Base-by-base conservation (phyloP, 2,888 invertebrate genomes). In the Vanessa cardui region DNA sequence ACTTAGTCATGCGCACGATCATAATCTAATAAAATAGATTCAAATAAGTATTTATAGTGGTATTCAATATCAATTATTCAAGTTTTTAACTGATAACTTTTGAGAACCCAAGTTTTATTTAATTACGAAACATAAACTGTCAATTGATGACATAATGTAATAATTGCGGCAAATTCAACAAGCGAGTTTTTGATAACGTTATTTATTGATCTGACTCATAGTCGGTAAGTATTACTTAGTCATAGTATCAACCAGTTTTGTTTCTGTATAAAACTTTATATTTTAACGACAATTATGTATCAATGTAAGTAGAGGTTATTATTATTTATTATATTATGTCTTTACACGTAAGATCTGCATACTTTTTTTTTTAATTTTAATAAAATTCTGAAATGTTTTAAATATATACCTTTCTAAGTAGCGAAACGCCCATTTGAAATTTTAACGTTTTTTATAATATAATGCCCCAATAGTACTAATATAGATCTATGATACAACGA, bases 141-240 rank as follows among this genome's bases (percentile, higher is more conserved):
- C 45, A 49, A 18, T 68, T 6, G 21, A 39, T 59, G 63, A 59
- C 63, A 58, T 46, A 45, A 33, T 31, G 20, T 18, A 15, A 54
- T 47, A 65, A 66, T 56, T 67, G 69, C 67, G 66, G 72, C 52
- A 72, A 72, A 62, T 69, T 68, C 47, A 69, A 62, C 59, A 49
- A 64, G 50, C 62, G 50, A 60, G 39, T 61, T 45, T 21, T 6
- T 46, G 63, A 67, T 59, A 46, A 62, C 66, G 64, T 61, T 66
- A 64, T 67, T 58, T 64, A 58, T 62, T 62, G 45, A 68, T 52
- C 44, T 62, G 59, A 64, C 45, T 68, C 64, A 70, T 49, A 66
- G 45, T 49, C 54, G 61, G 61, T 61, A 61, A 61, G 61, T 49
- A 61, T 18, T 45, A 50, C 21, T 56, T 54, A 46, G 45, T 56